Percentiles rank a stretch among this genome's conserved stretches.
phyloP scores from a whole-genome alignment of 1,140 invertebrate species.

The Nixonia krombeini region DNA sequence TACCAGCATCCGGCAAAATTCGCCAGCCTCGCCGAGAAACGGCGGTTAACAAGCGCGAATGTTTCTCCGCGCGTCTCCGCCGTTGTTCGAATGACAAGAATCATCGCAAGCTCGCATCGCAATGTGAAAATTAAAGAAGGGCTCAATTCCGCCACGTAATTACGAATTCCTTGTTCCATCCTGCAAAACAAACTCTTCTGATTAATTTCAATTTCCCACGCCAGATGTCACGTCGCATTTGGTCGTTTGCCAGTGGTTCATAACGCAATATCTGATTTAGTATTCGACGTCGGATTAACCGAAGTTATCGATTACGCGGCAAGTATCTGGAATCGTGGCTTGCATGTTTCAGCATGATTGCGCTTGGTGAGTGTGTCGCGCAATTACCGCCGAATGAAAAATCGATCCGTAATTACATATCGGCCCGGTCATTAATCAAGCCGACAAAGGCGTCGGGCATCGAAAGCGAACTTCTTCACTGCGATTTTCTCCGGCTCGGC shows the following conservation, averaged over 20 bases:
- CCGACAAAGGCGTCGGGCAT: conserved; percentile 21
- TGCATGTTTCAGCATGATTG: conserved; percentile 30
- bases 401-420: conserved; percentile 31
- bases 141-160: no score
- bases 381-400: conserved; percentile 29
- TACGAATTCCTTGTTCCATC: background rate
- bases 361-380: conserved; percentile 3
- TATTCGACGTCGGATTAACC: conserved; percentile 34
- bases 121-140: no score
- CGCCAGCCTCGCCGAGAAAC: no score
- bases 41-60: no score
- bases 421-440: conserved; percentile 32
- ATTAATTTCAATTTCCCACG: conserved; percentile 30
- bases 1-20: no score
- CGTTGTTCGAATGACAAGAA: no score
- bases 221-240: conserved; percentile 27
- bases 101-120: no score
- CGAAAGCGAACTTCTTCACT: conserved; percentile 17
- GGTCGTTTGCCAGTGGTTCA: conserved; percentile 36
- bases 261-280: conserved; percentile 30
- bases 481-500: conserved; percentile 25
- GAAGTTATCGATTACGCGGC: conserved; percentile 28
- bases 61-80: no score
- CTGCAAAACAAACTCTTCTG: conserved; percentile 12
- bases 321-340: conserved; percentile 32